phyloP scores from a whole-genome alignment of 2,888 invertebrate species.

The Hyppa rectilinea region DNA sequence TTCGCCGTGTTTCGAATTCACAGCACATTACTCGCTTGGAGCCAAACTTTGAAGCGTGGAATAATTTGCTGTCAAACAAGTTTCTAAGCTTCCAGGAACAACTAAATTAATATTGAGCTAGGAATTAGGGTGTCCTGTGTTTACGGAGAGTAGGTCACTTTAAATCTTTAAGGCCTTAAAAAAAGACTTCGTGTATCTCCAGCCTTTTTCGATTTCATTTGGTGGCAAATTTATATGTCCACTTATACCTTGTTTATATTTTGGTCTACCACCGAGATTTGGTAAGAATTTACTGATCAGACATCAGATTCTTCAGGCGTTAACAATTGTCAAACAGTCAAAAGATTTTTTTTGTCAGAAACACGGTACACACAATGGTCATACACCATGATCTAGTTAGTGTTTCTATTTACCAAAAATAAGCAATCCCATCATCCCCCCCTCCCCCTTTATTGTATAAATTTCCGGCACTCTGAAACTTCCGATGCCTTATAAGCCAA shows the following conservation, averaged over 20 bases:
- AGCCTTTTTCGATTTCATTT: background rate
- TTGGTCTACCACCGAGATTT: background rate
- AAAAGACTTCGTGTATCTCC: background rate
- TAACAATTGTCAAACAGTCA: background rate
- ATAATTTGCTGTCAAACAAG: constrained; percentile 51
- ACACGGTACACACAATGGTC: background rate
- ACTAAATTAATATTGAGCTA: constrained; percentile 44
- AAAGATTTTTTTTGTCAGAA: background rate
- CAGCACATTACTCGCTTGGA: constrained; percentile 41
- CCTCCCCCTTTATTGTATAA: no score
- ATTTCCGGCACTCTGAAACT: background rate
- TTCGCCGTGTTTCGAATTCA: constrained; percentile 40
- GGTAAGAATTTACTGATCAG: background rate
- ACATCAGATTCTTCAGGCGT: background rate
- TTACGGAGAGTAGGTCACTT: background rate
- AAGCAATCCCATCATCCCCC: background rate
- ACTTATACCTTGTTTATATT: background rate
- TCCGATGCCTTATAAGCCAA: background rate
- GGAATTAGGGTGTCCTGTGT: constrained; percentile 5
- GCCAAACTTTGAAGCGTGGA: constrained; percentile 44
- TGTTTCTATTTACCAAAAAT: background rate
- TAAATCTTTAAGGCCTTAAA: background rate
- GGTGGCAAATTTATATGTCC: background rate
- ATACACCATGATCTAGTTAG: background rate
- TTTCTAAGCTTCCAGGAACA: constrained; percentile 17